phyloP scores from a whole-genome alignment of 2,888 invertebrate species.

The Andrena dorsata region DNA sequence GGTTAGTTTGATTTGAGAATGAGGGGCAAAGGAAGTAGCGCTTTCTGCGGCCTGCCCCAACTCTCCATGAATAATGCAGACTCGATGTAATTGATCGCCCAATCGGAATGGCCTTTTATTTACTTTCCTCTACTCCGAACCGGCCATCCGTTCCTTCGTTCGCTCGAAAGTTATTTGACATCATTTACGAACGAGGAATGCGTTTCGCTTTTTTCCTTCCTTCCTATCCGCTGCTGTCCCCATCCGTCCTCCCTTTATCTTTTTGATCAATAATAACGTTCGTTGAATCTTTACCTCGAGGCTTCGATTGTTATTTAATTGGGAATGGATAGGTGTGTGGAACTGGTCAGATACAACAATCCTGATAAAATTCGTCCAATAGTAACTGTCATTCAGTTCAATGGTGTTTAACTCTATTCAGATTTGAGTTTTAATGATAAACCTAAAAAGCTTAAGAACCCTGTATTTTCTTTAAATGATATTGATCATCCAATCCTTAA shows the following conservation, averaged over 20 bases:
- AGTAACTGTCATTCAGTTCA: background rate
- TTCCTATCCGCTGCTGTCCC: constrained; percentile 25
- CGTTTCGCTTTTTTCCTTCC: constrained; percentile 71
- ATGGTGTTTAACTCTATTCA: no score
- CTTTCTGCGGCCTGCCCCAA: constrained; percentile 83
- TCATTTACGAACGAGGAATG: constrained; percentile 81
- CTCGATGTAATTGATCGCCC: constrained; percentile 84
- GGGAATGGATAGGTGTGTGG: constrained; percentile 48
- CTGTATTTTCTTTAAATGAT: no score
- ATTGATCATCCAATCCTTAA: no score
- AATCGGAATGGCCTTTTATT: constrained; percentile 85
- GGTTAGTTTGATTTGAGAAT: constrained; percentile 76
- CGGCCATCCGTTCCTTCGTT: constrained; percentile 78
- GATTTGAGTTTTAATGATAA: no score
- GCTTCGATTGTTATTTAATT: constrained; percentile 48
- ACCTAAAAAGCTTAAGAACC: no score
- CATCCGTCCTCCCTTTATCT: constrained; percentile 36
- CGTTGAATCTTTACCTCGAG: constrained; percentile 46
- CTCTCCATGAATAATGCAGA: constrained; percentile 84
- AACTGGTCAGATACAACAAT: constrained; percentile 43
- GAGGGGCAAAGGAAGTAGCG: constrained; percentile 73
- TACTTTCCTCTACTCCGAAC: constrained; percentile 82
- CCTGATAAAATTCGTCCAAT: constrained; percentile 16
- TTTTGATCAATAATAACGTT: constrained; percentile 62
- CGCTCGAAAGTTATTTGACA: constrained; percentile 82